Evolutionary conservation across 2,797 vertebrate species (phyloP).

Genomic region (Capromys pilorides): DNA sequence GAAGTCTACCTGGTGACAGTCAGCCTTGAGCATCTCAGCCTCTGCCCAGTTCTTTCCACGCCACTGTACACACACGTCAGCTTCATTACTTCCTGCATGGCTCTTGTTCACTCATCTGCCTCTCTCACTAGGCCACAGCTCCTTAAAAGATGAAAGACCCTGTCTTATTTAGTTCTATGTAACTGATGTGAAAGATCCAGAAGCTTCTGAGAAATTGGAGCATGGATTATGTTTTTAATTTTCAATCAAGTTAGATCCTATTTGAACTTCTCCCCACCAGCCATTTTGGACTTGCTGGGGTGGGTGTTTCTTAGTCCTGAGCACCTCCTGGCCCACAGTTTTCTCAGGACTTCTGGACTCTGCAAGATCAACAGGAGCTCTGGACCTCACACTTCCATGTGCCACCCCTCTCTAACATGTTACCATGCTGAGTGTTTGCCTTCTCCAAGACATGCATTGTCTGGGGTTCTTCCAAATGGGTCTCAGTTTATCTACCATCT

Average conservation of each 20-base stretch:
- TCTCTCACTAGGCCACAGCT: not conserved
- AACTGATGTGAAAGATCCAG: not conserved
- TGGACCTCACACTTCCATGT: not conserved
- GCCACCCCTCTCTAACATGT: not conserved
- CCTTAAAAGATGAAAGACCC: not conserved
- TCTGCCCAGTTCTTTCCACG: too few relatives aligned
- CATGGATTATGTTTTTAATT: not conserved
- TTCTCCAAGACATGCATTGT: not conserved
- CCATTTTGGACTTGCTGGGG: not conserved
- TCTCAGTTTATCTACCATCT: not conserved
- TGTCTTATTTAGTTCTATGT: not conserved
- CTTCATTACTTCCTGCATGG: not conserved
- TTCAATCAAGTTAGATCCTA: not conserved
- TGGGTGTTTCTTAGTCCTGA: not conserved
- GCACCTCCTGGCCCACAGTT: not conserved
- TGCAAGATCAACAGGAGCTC: not conserved
- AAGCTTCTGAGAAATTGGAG: not conserved
- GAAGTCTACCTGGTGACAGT: not conserved
- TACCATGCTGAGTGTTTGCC: not conserved
- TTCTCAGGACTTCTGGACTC: not conserved
- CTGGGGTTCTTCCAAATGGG: not conserved
- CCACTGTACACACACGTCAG: not conserved
- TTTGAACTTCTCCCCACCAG: not conserved
- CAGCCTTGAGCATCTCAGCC: not conserved
- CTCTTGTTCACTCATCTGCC: not conserved